phyloP scores from a whole-genome alignment of 2,797 vertebrate species.

The Falco naumanni region DNA sequence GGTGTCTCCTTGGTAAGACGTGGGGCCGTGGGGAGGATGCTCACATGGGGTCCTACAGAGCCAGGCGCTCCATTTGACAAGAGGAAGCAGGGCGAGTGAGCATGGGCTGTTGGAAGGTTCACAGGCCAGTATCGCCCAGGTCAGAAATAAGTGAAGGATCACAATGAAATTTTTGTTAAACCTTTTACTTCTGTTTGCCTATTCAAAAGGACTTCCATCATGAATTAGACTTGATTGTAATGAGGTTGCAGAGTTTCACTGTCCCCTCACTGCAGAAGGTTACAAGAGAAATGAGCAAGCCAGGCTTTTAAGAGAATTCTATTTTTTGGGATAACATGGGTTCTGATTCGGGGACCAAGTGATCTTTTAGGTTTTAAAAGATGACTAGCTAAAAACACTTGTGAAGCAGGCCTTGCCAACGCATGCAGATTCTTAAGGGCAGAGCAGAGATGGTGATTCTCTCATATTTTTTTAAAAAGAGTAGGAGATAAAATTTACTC shows the following conservation, averaged over 20 bases:
- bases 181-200: neutral
- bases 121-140: accelerated
- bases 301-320: neutral
- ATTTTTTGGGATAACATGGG: neutral
- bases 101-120: neutral
- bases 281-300: neutral
- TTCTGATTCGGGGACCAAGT: neutral
- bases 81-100: neutral
- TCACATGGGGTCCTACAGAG: neutral
- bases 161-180: neutral
- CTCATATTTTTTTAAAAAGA: neutral
- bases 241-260: neutral
- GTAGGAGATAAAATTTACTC: conserved; percentile 7
- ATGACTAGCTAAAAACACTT: neutral
- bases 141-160: neutral
- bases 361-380: neutral
- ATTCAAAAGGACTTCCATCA: neutral
- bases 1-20: neutral
- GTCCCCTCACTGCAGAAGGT: neutral
- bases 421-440: neutral
- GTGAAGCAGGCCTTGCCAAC: neutral
- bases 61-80: neutral
- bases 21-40: neutral
- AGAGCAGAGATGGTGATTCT: neutral
- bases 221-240: neutral